Base-by-base conservation (phyloP, 1,140 invertebrate species). In the Adoxophyes honmai region DNA sequence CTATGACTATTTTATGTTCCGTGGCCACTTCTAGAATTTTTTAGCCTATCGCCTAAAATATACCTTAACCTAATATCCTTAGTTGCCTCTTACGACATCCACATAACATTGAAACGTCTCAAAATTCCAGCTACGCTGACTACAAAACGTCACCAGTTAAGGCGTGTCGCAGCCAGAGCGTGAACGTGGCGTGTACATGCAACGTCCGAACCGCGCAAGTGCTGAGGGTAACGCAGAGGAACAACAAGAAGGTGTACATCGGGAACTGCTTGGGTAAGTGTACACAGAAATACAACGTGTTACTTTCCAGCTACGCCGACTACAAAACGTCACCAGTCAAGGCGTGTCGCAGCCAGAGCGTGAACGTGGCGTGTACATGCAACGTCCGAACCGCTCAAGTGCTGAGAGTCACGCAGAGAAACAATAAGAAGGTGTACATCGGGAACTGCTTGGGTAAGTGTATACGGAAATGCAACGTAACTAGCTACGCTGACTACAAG, bases 251-350 rank as follows among this genome's bases (percentile, higher is more conserved):
- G 61, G 69, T 84, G 39, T 84, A 83, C 33, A 82, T 91, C 34
- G 91, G 92, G 2, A 90, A 89, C 59, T 93, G 92, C 71, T 74
- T 93, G 52, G 91, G 90, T 91, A 71, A 75, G 75, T 74, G n/a
- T n/a, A n/a, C n/a, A n/a, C n/a, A n/a, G n/a, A n/a, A n/a, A n/a
- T n/a, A n/a, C n/a, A n/a, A n/a, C n/a, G n/a, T n/a, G n/a, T n/a
- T n/a, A n/a, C n/a, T n/a, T 76, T 71, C 10, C 62, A 86, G 83
- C 48, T 86, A 84, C n/a, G 75, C 83, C 0, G 83, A 86, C 38
- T 70, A 77, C 18, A 73, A 70, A 52, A 59, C 74, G 51, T 75
- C 78, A 0, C 74, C 80, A 0, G 61, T 60, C 0, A 80, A 76
- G 44, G 54, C 66, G 16, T 77, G 35, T 74, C 86, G 21, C 84